Base-by-base conservation (phyloP, 2,888 invertebrate genomes). In the Drosophila putrida region DNA sequence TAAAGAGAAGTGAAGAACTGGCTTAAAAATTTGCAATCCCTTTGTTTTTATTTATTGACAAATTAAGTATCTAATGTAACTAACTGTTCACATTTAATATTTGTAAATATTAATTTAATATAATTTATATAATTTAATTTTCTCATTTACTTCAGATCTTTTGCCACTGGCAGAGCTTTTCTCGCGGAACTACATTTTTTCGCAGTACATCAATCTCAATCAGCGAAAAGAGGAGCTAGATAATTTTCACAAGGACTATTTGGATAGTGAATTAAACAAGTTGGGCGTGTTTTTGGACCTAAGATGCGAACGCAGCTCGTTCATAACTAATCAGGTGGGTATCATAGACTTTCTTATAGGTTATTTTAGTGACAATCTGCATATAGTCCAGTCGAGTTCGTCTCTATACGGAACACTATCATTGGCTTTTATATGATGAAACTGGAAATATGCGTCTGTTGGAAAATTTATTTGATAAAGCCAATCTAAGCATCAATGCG, bases 281-380 rank as follows among this genome's bases (percentile, higher is more conserved):
- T 46, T 90, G 49, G 92, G 86, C 0, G 70, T 91, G 0, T 84
- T 90, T 55, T 59, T 92, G 66, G 91, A 92, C 31, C 47, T 91
- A 41, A 78, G 67, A 41, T 92, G 92, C 36, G 55, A 68, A 1
- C 62, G 73, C 5, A 80, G 90, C 0, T 33, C 57, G 0, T 51
- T 61, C 0, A 57, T 91, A 46, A 77, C 89, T 0, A 78, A 90
- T 36, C 64, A 86, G 75, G 91, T 92, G 57, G n/a, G 27, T 35
- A 6, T 41, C 5, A 35, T 0, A 13, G 2, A 4, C 10, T 13
- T n/a, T n/a, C 11, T n/a, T 20, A 2, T 1, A 20, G 20, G 15
- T n/a, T 5, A 2, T 13, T 9, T 33, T 13, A 25, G 2, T 41
- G 1, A 15, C 0, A 13, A 11, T 8, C 5, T 6, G 1, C 25